Percentiles rank a stretch among this genome's conserved stretches.
phyloP scores from a whole-genome alignment of 1,140 invertebrate species.

The Spodoptera frugiperda region DNA sequence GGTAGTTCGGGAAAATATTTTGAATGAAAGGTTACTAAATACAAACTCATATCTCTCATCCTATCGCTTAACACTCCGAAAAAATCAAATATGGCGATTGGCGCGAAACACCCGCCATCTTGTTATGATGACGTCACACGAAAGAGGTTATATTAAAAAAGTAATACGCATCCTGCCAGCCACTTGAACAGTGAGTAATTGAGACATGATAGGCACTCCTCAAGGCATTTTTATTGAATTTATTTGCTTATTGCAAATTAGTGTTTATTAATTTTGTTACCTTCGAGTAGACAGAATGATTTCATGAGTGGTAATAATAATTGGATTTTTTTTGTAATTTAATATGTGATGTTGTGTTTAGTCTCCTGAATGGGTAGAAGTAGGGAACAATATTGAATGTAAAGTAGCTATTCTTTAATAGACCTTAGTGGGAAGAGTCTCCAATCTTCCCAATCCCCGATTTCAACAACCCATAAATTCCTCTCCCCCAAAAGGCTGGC shows the following conservation, averaged over 20 bases:
- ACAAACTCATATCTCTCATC: not conserved
- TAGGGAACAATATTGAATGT: too few relatives aligned
- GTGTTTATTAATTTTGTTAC: not conserved
- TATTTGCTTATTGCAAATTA: slow-evolving; percentile 11
- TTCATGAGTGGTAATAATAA: not conserved
- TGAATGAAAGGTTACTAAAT: too few relatives aligned
- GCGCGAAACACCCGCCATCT: slow-evolving; percentile 11
- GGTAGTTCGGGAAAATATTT: too few relatives aligned
- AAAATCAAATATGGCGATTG: slow-evolving; percentile 26
- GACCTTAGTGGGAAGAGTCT: too few relatives aligned
- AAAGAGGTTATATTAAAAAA: slow-evolving; percentile 19
- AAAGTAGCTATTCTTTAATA: too few relatives aligned
- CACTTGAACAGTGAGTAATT: not conserved
- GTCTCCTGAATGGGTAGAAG: too few relatives aligned
- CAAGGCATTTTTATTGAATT: not conserved
- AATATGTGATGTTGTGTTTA: too few relatives aligned
- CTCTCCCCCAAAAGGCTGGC: too few relatives aligned
- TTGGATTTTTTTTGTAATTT: not conserved
- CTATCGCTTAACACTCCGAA: not conserved
- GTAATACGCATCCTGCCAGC: slow-evolving; percentile 6
- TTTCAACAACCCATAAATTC: too few relatives aligned
- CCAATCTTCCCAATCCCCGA: too few relatives aligned
- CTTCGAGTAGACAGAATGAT: too few relatives aligned
- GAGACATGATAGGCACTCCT: not conserved
- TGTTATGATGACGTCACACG: slow-evolving; percentile 1